Conservation (phyloP, 2,113 vertebrate species). For the Xyrauchen texanus region DNA sequence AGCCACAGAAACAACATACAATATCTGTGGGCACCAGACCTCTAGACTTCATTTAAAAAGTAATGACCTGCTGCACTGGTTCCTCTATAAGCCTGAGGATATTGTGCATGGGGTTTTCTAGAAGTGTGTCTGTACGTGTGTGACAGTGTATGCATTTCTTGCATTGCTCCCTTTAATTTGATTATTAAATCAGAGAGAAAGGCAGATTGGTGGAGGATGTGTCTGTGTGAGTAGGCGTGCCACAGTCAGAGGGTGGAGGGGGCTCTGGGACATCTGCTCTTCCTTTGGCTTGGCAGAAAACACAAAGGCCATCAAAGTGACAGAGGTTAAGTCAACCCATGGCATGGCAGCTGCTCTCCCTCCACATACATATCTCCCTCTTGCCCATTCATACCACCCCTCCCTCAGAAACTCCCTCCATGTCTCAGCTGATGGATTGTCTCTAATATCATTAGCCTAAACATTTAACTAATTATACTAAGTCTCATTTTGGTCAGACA, state of each 20-base stretch:
- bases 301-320: constrained; percentile 79
- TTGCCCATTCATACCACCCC: constrained; percentile 63
- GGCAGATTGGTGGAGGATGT: constrained; percentile 21
- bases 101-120: too few species aligned
- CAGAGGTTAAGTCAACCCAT: constrained; percentile 74
- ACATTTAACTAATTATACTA: constrained; percentile 78
- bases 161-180: constrained; percentile 45
- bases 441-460: constrained; percentile 78
- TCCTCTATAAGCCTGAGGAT: too few species aligned
- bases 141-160: not conserved
- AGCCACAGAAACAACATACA: constrained; percentile 60
- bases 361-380: constrained; percentile 50
- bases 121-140: not conserved
- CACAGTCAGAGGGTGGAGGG: constrained; percentile 43
- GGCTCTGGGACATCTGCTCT: constrained; percentile 67
- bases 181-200: constrained; percentile 36
- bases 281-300: constrained; percentile 60
- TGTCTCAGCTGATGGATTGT: constrained; percentile 67
- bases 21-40: constrained; percentile 51
- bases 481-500: constrained; percentile 75
- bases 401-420: constrained; percentile 53
- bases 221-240: constrained; percentile 37
- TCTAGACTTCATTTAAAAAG: constrained; percentile 58
- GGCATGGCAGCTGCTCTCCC: constrained; percentile 63
- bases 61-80: too few species aligned